phyloP scores from a whole-genome alignment of 2,888 invertebrate species.

The Rotaria sp. region DNA sequence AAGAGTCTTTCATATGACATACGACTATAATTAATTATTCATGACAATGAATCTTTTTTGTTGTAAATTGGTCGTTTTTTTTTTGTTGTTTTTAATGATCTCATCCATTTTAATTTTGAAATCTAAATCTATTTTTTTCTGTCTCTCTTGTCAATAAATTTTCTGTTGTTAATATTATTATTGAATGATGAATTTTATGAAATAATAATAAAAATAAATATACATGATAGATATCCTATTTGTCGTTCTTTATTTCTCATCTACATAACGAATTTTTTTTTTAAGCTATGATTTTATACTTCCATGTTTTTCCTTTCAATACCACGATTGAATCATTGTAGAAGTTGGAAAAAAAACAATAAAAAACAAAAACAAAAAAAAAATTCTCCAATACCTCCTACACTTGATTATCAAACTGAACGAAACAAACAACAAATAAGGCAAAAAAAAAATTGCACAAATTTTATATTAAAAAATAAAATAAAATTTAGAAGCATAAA shows the following conservation, averaged over 20 bases:
- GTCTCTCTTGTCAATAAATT: too few species aligned
- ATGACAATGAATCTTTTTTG: not conserved
- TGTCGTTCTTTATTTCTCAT: not conserved
- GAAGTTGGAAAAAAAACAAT: not conserved
- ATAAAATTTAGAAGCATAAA: not conserved
- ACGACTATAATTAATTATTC: too few species aligned
- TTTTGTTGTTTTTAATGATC: not conserved
- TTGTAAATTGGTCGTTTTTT: not conserved
- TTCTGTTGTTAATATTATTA: not conserved
- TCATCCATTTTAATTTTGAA: not conserved
- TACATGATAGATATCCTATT: not conserved
- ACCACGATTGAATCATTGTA: not conserved
- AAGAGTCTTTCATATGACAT: not conserved
- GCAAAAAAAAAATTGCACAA: not conserved
- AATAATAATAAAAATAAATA: not conserved
- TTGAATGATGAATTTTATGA: not conserved
- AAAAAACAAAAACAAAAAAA: not conserved
- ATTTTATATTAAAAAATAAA: not conserved
- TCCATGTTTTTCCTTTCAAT: not conserved
- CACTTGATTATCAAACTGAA: not conserved
- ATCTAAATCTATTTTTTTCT: too few species aligned
- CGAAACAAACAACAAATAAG: not conserved
- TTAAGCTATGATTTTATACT: too few species aligned
- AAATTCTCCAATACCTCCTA: too few species aligned
- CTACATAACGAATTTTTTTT: not conserved